Conservation (phyloP, 2,888 invertebrate genomes). For the Rhingia campestris region DNA sequence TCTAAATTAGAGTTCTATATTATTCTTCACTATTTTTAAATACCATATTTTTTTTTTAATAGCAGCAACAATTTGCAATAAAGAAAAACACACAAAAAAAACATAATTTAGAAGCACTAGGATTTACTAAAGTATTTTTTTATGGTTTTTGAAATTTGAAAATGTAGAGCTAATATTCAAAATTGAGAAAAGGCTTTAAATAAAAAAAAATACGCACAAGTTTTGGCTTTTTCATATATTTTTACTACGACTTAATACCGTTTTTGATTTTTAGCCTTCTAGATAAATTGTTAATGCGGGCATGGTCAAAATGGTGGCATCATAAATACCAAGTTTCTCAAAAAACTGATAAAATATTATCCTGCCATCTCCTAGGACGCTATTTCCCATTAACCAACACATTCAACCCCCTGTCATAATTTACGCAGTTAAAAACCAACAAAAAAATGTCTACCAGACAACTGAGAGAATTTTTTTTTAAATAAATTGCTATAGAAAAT, state of each 20-base stretch:
- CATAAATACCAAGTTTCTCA: background rate
- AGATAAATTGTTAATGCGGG: background rate
- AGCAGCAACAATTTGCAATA: too few relatives aligned
- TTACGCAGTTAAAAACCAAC: slow-evolving; percentile 20
- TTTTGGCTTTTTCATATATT: slow-evolving; percentile 40
- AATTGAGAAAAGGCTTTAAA: slow-evolving; percentile 5
- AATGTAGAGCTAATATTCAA: too few relatives aligned
- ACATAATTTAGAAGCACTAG: too few relatives aligned
- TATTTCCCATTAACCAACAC: background rate
- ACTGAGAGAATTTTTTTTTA: background rate
- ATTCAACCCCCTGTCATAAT: slow-evolving; percentile 1
- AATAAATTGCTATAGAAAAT: slow-evolving; percentile 46
- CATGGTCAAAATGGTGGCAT: too few relatives aligned
- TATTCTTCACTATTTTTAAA: too few relatives aligned
- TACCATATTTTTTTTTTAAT: too few relatives aligned
- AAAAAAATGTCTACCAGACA: background rate
- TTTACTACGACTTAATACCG: slow-evolving; percentile 7
- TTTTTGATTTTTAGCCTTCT: slow-evolving; percentile 11
- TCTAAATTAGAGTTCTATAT: too few relatives aligned
- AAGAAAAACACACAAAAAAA: too few relatives aligned
- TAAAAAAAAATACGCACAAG: slow-evolving; percentile 31
- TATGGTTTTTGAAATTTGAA: too few relatives aligned
- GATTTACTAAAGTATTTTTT: too few relatives aligned
- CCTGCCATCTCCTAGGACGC: background rate
- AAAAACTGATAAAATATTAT: background rate